Percentiles rank a stretch among this genome's conserved stretches.
Evolutionary conservation across 2,797 vertebrate species (phyloP).

Genomic region (Darevskia nairensis): DNA sequence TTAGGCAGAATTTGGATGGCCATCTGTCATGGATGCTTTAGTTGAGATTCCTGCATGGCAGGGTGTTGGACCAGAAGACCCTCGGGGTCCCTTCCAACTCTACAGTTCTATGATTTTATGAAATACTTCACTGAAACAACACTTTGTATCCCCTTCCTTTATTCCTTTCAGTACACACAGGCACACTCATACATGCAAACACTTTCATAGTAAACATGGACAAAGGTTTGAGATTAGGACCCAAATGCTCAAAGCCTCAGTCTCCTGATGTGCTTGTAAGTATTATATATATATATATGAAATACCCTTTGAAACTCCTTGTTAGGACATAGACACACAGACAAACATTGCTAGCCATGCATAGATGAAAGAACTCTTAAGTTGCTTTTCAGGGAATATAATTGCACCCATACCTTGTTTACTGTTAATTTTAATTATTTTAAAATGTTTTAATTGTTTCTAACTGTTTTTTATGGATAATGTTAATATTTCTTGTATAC

Average conservation of each 20-base stretch:
- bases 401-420: neutral
- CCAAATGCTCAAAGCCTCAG: neutral
- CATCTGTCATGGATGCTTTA: too few species aligned
- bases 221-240: neutral
- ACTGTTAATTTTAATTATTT: too few species aligned
- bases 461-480: too few species aligned
- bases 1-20: too few species aligned
- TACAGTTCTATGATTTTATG: too few species aligned
- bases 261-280: neutral
- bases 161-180: conserved; percentile 32
- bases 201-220: neutral
- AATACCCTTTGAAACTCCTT: conserved; percentile 12
- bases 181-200: conserved; percentile 18
- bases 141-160: neutral
- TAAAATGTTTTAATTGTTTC: too few species aligned
- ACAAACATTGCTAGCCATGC: conserved; percentile 28
- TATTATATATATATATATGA: neutral
- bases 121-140: conserved; percentile 15
- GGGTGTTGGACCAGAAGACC: too few species aligned
- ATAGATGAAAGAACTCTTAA: neutral
- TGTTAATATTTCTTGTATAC: too few species aligned
- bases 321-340: neutral
- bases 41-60: too few species aligned
- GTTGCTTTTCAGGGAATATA: conserved; percentile 2
- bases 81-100: too few species aligned